phyloP scores from a whole-genome alignment of 35 echinoderm and acorn worm genomes.

The Lytechinus pictus region DNA sequence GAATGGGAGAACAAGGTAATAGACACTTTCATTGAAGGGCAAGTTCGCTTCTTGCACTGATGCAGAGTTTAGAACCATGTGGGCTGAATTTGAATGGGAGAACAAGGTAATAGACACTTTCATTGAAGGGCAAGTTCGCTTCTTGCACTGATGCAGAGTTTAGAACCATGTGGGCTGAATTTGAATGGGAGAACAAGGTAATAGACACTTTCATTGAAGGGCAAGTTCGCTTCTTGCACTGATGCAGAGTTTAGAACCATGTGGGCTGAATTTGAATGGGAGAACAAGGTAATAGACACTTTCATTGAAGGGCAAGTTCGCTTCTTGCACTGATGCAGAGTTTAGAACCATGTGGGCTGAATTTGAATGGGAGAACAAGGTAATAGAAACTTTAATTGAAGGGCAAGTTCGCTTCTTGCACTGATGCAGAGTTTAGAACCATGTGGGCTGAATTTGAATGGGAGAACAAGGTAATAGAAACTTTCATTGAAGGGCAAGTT shows the following conservation, averaged over 20 bases:
- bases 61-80: slow-evolving; percentile 92
- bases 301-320: background rate
- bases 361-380: slow-evolving; percentile 99
- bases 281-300: slow-evolving; percentile 86
- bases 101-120: slow-evolving; percentile 80
- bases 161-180: slow-evolving; percentile 97
- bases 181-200: slow-evolving; percentile 99
- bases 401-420: slow-evolving; percentile 78
- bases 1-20: slow-evolving; percentile 99
- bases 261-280: slow-evolving; percentile 99
- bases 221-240: slow-evolving; percentile 89
- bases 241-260: slow-evolving; percentile 92
- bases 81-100: slow-evolving; percentile 99
- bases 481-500: too few relatives aligned
- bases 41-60: slow-evolving; percentile 94
- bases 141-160: slow-evolving; percentile 93
- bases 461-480: slow-evolving; percentile 92
- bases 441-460: slow-evolving; percentile 99
- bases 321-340: slow-evolving; percentile 88
- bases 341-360: slow-evolving; percentile 98
- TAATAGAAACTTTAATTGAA: slow-evolving; percentile 8
- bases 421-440: slow-evolving; percentile 91
- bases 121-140: slow-evolving; percentile 43
- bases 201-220: background rate
- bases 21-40: background rate